Base-by-base conservation (phyloP, 2,113 vertebrate genomes). In the Oryzias melastigma region DNA sequence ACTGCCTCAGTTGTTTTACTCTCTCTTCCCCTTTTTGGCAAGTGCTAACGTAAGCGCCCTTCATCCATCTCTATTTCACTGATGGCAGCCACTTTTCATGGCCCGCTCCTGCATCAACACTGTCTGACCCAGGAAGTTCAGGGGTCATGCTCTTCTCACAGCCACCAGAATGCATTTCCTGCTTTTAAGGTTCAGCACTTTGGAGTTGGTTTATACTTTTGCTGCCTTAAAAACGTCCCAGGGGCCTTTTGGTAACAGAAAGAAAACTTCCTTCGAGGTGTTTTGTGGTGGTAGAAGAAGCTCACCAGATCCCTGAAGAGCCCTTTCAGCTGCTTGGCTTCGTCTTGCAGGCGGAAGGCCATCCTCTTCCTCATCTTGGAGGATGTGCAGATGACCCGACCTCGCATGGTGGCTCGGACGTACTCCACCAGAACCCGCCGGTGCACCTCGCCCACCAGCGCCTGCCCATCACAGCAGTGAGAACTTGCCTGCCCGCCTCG, bases 221-320 rank as follows among this genome's bases (percentile, higher is more conserved):
- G 5, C 4, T 62, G n/a, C 24, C 29, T 8, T 20, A 16, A 64
- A 66, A 44, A 44, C 35, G 2, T 35, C 35, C 10, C 35, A 3
- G 8, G 1, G 8, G 10, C 10, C 35, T 12, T 12, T 35, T 10
- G 35, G 8, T 8, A 29, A 7, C 5, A 29, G 27, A 29, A 7
- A 29, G 7, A 8, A 29, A 29, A 29, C 3, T 2, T 45, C 8
- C 5, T 27, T 13, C 16, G 42, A 29, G 5, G 17, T 1, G 3
- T 58, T 51, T 25, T 46, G 41, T 42, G 14, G 18, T 3, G 66
- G 51, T 40, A 35, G 14, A 46, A 2, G 8, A 52, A 35, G 83
- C 92, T 94, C 73, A 97, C 96, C 93, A 98, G 81, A 63, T 93
- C 91, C 60, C 86, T 81, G 75, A 98, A 98, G 56, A 98, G 94